Base-by-base conservation (phyloP, 2,888 invertebrate genomes). In the Cephus runcator region DNA sequence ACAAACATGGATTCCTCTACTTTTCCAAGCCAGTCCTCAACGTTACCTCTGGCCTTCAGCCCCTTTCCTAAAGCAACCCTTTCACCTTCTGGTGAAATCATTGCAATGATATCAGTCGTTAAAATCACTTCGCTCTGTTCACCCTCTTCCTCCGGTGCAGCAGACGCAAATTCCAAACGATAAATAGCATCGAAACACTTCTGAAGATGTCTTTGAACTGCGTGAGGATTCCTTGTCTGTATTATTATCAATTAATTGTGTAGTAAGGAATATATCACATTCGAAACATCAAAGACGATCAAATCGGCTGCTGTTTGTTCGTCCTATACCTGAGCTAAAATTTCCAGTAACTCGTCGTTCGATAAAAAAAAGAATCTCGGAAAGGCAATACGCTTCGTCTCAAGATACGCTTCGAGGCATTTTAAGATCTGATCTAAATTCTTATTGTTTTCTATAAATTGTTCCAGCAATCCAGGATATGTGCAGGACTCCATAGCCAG, bases 21-120 rank as follows among this genome's bases (percentile, higher is more conserved):
- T 92, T 97, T 97, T 3, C 96, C 95, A 12, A 98, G 92, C 98
- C 98, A 98, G 87, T 97, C 97, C 91, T 98, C 98, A 0, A 98
- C 97, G 86, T 97, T 97, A 0, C 98, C 98, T 77, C 97, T 93
- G 0, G 97, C 97, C 92, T 97, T 97, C 12, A 95, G 92, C 34
- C 95, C 98, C 95, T 95, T 97, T 75, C 95, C 95, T 12, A 98
- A 93, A 73, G 93, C 93, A 6, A 98, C 95, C 81, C 95, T 94
- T 89, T 98, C 98, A 31, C 95, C 95, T 92, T 98, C 98, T 0
- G 98, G 97, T 15, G 98, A 98, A 3, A 97, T 93, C 96, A 98
- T 98, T 0, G 97, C 97, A 33, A 96, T 90, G 40, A 98, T 98
- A 88, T 98, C 97, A 15, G 96, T 97, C 0, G 96, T 97, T 23